Percentiles rank a stretch among this genome's conserved stretches.
These are phyloP conservation scores for Ceratotherium simum DNA, from an alignment of 2,113 vertebrate species.

Conservation along the genomic window DNA sequence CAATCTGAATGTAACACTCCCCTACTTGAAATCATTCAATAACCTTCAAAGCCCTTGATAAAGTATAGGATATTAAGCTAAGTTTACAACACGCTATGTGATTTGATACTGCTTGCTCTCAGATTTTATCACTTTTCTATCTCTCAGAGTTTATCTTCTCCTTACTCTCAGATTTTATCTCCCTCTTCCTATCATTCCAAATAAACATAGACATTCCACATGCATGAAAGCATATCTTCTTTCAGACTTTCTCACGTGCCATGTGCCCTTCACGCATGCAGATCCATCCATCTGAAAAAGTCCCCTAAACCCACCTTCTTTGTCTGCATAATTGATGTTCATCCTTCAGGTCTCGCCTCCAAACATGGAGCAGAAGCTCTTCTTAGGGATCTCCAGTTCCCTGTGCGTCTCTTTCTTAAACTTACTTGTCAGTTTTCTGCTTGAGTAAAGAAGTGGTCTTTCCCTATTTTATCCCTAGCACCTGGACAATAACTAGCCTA, in stretches of 20 bases:
- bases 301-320: background rate
- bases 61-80: background rate
- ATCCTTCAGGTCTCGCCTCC: background rate
- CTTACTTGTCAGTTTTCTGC: background rate
- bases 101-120: background rate
- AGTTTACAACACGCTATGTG: background rate
- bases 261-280: background rate
- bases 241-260: background rate
- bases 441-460: background rate
- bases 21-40: background rate
- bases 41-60: background rate
- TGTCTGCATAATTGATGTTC: background rate
- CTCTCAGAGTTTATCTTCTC: background rate
- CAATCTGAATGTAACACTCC: background rate
- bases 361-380: rapidly evolving
- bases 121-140: background rate
- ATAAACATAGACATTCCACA: background rate
- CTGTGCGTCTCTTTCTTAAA: background rate
- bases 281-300: background rate
- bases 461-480: background rate
- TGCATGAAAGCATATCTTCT: background rate
- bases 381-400: background rate
- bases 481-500: background rate
- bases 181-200: background rate
- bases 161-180: background rate